Evolutionary conservation across 2,113 vertebrate genomes (phyloP), one percentile per base, ranked within the genome.

Genomic region (Antennarius striatus): DNA sequence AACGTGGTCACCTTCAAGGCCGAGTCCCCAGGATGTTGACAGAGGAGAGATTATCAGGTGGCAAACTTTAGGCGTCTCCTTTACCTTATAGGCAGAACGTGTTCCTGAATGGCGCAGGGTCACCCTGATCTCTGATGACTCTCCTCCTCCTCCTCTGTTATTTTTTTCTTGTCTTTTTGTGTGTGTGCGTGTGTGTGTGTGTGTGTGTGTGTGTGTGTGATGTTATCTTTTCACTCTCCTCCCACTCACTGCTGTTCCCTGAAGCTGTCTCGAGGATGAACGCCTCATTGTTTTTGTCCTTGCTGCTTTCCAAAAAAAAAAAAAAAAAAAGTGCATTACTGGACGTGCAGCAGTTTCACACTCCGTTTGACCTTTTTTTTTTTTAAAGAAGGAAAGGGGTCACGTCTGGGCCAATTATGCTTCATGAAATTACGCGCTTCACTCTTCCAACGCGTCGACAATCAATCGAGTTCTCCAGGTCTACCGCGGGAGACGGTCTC

Each of bases 171-270:
- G n/a, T n/a, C n/a, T 17, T 22, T 77, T 76, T 60, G 76, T n/a
- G n/a, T n/a, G n/a, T n/a, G n/a, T n/a, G n/a, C n/a, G n/a, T n/a
- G n/a, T n/a, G n/a, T n/a, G n/a, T n/a, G n/a, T n/a, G n/a, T n/a
- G n/a, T n/a, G n/a, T n/a, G n/a, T n/a, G n/a, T n/a, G n/a, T n/a
- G n/a, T n/a, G n/a, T n/a, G n/a, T n/a, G n/a, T 80, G 82, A 90
- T 83, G 77, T 90, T 91, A 89, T 92, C 90, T 92, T 88, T 88
- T 90, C 88, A 76, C 79, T 90, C 83, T 87, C 89, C 89, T 90
- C 89, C 83, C 85, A 89, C 89, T 85, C 85, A 62, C 80, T 86
- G 86, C 90, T 80, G 83, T 86, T 92, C 85, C 89, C 90, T 71
- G 77, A 91, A 91, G 89, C 88, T 80, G 86, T 89, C 81, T 86